Conservation (phyloP, 2,888 invertebrate genomes). For the Nipponacmea schrenckii region DNA sequence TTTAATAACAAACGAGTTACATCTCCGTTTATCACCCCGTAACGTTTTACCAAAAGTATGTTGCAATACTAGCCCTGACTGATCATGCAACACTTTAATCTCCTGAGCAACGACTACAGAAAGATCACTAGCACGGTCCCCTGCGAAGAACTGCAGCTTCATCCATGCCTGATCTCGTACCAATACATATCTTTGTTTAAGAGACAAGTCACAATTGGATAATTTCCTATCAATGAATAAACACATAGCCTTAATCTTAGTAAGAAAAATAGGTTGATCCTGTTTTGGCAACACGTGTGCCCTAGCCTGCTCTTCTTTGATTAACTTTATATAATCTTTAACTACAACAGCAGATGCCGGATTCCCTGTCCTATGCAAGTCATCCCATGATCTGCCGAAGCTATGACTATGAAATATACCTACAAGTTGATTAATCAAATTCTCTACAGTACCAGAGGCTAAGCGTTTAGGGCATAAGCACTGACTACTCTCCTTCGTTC, state of each 20-base stretch:
- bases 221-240: not conserved
- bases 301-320: not conserved
- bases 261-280: not conserved
- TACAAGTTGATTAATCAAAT: not conserved
- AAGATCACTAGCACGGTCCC: not conserved
- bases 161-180: slow-evolving; percentile 1
- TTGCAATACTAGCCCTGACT: not conserved
- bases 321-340: not conserved
- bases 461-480: too few relatives aligned
- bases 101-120: not conserved
- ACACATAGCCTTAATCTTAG: not conserved
- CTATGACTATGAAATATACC: not conserved
- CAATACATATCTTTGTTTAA: not conserved
- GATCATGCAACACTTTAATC: not conserved
- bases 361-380: not conserved
- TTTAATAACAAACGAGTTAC: too few relatives aligned
- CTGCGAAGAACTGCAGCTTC: not conserved
- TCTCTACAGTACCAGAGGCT: too few relatives aligned
- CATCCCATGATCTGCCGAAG: not conserved
- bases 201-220: not conserved
- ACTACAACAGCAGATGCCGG: not conserved
- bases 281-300: not conserved
- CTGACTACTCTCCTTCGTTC: too few relatives aligned
- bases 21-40: too few relatives aligned
- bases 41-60: too few relatives aligned